These are phyloP conservation scores for Lasioglossum villosulum DNA, from an alignment of 2,888 invertebrate species.

Conservation along the genomic window DNA sequence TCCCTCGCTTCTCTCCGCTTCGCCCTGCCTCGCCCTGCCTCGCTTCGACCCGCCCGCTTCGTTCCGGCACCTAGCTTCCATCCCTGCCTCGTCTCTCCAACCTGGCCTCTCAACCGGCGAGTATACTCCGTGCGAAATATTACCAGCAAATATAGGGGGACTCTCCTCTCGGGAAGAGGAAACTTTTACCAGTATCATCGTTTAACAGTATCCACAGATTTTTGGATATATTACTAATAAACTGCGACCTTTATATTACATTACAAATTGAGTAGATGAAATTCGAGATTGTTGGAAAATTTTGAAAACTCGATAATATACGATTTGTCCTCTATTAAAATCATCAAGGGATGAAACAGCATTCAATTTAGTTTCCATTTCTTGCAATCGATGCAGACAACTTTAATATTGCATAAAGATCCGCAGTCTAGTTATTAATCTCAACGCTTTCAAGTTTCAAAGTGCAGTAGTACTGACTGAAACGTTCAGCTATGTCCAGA, in stretches of 20 bases:
- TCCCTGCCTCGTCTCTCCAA: slow-evolving; percentile 25
- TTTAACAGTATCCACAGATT: too few species aligned
- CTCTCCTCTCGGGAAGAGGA: slow-evolving; percentile 14
- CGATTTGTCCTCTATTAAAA: too few species aligned
- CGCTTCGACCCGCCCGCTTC: slow-evolving; percentile 22
- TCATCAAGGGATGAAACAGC: too few species aligned
- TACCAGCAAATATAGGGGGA: slow-evolving; percentile 8
- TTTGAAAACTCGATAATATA: too few species aligned
- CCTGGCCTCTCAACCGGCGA: slow-evolving; percentile 34
- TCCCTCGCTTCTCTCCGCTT: slow-evolving; percentile 63
- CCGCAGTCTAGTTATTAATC: not conserved
- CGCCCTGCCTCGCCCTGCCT: slow-evolving; percentile 16
- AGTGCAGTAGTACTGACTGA: not conserved
- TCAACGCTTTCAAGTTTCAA: not conserved
- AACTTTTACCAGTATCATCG: slow-evolving; percentile 22
- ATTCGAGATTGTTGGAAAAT: too few species aligned
- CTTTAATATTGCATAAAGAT: too few species aligned
- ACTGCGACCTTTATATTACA: too few species aligned
- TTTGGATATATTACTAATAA: too few species aligned
- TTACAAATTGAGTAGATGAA: too few species aligned
- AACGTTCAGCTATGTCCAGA: not conserved
- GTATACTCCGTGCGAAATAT: slow-evolving; percentile 40
- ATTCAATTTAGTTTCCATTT: too few species aligned
- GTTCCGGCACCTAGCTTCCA: slow-evolving; percentile 32
- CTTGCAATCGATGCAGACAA: too few species aligned